Conservation (phyloP, 2,888 invertebrate genomes). For the Leptarthrus brevirostris region DNA sequence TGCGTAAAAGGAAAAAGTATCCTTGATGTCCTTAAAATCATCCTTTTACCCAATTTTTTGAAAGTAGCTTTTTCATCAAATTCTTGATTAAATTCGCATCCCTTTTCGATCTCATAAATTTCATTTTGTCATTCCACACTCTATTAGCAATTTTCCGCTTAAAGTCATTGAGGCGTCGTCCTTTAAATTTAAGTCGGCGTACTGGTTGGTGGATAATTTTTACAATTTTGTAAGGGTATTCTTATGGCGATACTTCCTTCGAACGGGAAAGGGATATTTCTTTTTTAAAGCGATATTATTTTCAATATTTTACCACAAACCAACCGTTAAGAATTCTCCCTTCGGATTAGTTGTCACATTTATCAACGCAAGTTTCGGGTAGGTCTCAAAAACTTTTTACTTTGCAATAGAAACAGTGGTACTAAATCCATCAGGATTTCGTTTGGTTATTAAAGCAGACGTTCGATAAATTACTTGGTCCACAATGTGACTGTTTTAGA, state of each 20-base stretch:
- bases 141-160: neutral
- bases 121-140: constrained; percentile 22
- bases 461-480: constrained; percentile 20
- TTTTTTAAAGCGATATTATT: neutral
- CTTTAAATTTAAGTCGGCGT: no score
- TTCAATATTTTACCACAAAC: constrained; percentile 2
- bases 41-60: no score
- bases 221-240: constrained; percentile 6
- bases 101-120: constrained; percentile 28
- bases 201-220: no score
- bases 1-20: no score
- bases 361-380: constrained; percentile 19
- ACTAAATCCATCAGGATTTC: constrained; percentile 7
- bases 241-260: constrained; percentile 4
- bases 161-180: neutral
- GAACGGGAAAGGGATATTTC: neutral
- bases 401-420: neutral
- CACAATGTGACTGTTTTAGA: neutral
- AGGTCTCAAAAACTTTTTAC: constrained; percentile 5
- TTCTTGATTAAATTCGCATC: neutral
- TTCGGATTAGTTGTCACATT: constrained; percentile 31
- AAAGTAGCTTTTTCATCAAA: no score
- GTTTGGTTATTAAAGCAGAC: constrained; percentile 10
- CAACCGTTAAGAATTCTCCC: constrained; percentile 8
- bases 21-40: no score